These are phyloP conservation scores for Macroramphosus scolopax DNA, from an alignment of 2,797 vertebrate genomes.

Conservation along the genomic window DNA sequence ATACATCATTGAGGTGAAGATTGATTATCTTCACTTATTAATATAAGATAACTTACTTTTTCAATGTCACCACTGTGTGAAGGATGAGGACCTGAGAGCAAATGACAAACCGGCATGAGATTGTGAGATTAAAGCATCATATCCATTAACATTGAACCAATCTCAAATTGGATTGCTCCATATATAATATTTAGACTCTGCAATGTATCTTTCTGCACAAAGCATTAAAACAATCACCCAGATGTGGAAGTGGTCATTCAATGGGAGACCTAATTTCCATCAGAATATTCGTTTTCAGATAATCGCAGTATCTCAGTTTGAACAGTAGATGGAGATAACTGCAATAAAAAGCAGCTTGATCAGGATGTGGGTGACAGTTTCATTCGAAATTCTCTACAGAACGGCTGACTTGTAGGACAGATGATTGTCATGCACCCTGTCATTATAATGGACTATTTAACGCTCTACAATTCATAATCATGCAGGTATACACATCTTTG, in stretches of 20 bases:
- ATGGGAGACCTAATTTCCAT: constrained; percentile 54
- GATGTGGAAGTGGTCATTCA: constrained; percentile 15
- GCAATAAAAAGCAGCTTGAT: constrained; percentile 66
- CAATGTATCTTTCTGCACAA: not conserved
- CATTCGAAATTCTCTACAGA: constrained; percentile 43
- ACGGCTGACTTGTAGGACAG: constrained; percentile 43
- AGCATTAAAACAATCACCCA: not conserved
- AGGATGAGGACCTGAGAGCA: constrained; percentile 74
- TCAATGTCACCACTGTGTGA: constrained; percentile 78
- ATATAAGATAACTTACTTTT: constrained; percentile 74
- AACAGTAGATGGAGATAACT: constrained; percentile 79
- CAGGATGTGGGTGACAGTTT: constrained; percentile 62
- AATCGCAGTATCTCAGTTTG: constrained; percentile 67
- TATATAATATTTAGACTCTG: constrained; percentile 3
- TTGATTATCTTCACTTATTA: constrained; percentile 8
- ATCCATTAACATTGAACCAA: constrained; percentile 15
- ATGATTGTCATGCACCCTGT: constrained; percentile 29
- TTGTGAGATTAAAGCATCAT: constrained; percentile 29
- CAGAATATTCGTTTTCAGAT: constrained; percentile 36
- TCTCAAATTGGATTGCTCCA: too few species aligned
- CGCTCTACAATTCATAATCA: constrained; percentile 6
- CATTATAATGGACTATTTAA: constrained; percentile 15
- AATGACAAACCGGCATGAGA: constrained; percentile 50
- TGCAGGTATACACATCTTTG: constrained; percentile 5
- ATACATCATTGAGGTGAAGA: constrained; percentile 5